Conservation (phyloP, 2,888 invertebrate species). For the Aspidiotus rigidus region DNA sequence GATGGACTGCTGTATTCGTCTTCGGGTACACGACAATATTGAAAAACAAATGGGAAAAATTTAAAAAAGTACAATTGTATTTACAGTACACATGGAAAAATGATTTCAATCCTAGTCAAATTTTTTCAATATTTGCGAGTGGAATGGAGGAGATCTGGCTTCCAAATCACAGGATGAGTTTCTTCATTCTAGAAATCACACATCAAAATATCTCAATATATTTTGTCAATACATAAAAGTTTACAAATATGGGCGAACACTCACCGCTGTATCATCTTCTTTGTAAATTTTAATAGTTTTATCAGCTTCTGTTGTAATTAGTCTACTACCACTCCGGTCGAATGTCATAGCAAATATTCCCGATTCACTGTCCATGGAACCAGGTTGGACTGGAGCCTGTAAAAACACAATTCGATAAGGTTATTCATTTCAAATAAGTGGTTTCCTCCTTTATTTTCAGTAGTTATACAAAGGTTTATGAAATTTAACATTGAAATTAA, state of each 20-base stretch:
- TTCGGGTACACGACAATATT: no score
- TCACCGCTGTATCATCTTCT: constrained; percentile 81
- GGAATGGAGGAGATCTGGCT: constrained; percentile 88
- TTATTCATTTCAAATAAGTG: background rate
- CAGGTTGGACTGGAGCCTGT: constrained; percentile 89
- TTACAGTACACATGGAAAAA: no score
- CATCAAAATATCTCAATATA: background rate
- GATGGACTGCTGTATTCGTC: no score
- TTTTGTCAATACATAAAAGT: constrained; percentile 7
- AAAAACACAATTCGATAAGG: background rate
- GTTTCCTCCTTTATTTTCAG: no score
- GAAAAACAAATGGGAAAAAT: no score
- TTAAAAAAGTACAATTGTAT: no score
- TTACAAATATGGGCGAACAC: constrained; percentile 35
- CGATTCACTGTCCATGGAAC: constrained; percentile 98
- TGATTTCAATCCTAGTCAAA: no score
- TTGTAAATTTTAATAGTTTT: constrained; percentile 99
- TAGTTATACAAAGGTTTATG: no score
- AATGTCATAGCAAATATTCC: constrained; percentile 94
- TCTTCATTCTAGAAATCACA: constrained; percentile 66
- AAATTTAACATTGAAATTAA: no score
- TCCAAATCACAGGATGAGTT: constrained; percentile 93
- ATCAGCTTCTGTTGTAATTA: constrained; percentile 96
- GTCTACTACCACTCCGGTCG: constrained; percentile 86
- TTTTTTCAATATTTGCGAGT: constrained; percentile 63